Conservation (phyloP, 1,140 invertebrate species). For the Drosophila fuyamai region DNA sequence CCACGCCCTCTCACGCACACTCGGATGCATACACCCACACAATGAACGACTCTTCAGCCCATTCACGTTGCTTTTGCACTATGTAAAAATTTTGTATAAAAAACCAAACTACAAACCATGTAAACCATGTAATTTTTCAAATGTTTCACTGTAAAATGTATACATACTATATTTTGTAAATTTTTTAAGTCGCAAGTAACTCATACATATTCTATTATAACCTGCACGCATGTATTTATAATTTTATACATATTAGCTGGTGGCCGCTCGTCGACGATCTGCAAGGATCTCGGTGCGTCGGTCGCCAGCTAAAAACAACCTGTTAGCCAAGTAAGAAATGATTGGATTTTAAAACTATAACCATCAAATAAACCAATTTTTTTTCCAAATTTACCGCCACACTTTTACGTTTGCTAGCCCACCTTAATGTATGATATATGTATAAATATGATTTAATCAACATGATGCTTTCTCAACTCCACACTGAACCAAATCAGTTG, state of each 20-base stretch:
- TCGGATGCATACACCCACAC: conserved; percentile 38
- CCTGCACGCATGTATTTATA: conserved; percentile 73
- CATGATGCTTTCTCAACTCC: conserved; percentile 11
- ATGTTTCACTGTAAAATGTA: conserved; percentile 75
- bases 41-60: conserved; percentile 66
- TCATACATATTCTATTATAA: conserved; percentile 47
- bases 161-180: conserved; percentile 70
- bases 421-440: conserved; percentile 52
- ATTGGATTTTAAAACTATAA: conserved; percentile 28
- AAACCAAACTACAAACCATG: conserved; percentile 49
- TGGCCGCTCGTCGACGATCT: background rate
- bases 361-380: conserved; percentile 19
- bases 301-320: conserved; percentile 30
- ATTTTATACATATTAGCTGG: conserved; percentile 51
- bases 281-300: conserved; percentile 11
- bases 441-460: conserved; percentile 42
- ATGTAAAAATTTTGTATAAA: conserved; percentile 81
- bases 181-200: conserved; percentile 68
- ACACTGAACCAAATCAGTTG: conserved; percentile 4
- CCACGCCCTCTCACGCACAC: conserved; percentile 28
- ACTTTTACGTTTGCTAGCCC: conserved; percentile 33
- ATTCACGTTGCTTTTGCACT: conserved; percentile 78
- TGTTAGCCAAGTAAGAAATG: conserved; percentile 62
- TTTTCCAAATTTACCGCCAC: conserved; percentile 27
- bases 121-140: conserved; percentile 72